These are phyloP conservation scores for Parelbella ahira DNA, from an alignment of 2,888 invertebrate genomes.

Conservation along the genomic window DNA sequence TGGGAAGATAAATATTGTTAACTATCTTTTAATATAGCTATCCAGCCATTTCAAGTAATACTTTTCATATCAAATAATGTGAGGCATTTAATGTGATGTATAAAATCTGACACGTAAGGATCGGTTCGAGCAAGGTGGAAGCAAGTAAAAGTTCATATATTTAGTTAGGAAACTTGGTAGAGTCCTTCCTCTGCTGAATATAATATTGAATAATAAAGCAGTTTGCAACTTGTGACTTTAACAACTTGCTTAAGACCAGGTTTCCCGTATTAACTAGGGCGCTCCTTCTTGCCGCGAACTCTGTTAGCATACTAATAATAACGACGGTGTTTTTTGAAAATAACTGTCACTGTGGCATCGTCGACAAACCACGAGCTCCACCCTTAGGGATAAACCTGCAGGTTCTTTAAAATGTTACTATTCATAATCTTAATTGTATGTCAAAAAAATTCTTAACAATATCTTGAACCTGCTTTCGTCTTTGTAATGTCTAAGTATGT, in stretches of 20 bases:
- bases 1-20: slow-evolving; percentile 29
- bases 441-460: too few relatives aligned
- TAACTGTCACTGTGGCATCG: not conserved
- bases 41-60: too few relatives aligned
- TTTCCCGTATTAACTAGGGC: slow-evolving; percentile 58
- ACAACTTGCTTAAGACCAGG: slow-evolving; percentile 67
- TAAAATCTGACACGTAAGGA: too few relatives aligned
- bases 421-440: too few relatives aligned
- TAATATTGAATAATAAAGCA: slow-evolving; percentile 78
- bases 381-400: too few relatives aligned
- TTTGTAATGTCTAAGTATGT: too few relatives aligned
- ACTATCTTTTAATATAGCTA: too few relatives aligned
- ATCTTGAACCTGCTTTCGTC: too few relatives aligned
- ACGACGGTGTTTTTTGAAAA: slow-evolving; percentile 27
- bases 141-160: slow-evolving; percentile 71
- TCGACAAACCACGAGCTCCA: not conserved
- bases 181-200: slow-evolving; percentile 69
- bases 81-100: too few relatives aligned
- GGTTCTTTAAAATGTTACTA: too few relatives aligned
- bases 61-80: too few relatives aligned
- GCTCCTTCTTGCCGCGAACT: slow-evolving; percentile 33
- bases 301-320: slow-evolving; percentile 40
- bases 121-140: too few relatives aligned
- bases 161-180: slow-evolving; percentile 72
- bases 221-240: slow-evolving; percentile 70